phyloP scores from a whole-genome alignment of 2,113 vertebrate genomes.

The Heloderma charlesbogerti region DNA sequence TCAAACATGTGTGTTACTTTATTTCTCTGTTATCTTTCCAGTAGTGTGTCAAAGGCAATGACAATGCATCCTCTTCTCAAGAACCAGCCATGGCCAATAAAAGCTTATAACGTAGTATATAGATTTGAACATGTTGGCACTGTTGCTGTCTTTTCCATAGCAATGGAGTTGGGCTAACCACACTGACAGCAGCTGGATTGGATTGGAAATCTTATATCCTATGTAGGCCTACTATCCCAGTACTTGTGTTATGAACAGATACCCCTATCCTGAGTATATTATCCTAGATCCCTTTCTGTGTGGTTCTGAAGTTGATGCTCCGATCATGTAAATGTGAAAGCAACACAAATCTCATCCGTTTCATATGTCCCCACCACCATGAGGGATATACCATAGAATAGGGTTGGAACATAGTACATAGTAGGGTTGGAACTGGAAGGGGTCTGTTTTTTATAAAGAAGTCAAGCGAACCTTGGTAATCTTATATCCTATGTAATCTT shows the following conservation, averaged over 20 bases:
- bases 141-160: not conserved
- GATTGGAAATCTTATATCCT: not conserved
- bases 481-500: no score
- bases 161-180: not conserved
- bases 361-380: not conserved
- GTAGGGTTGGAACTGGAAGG: no score
- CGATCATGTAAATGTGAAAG: not conserved
- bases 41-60: not conserved
- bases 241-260: not conserved
- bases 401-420: no score
- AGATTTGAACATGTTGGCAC: not conserved
- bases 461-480: slow-evolving; percentile 73
- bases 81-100: not conserved
- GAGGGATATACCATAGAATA: not conserved
- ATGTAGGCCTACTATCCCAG: no score
- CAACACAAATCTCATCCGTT: slow-evolving; percentile 28
- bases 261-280: not conserved
- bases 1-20: not conserved
- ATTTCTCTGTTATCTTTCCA: not conserved
- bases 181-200: no score
- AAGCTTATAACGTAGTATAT: not conserved
- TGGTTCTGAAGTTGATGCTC: not conserved
- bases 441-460: slow-evolving; percentile 72
- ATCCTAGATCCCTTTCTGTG: not conserved
- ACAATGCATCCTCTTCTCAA: not conserved